phyloP scores from a whole-genome alignment of 2,888 invertebrate genomes.

The Pollenia labialis region DNA sequence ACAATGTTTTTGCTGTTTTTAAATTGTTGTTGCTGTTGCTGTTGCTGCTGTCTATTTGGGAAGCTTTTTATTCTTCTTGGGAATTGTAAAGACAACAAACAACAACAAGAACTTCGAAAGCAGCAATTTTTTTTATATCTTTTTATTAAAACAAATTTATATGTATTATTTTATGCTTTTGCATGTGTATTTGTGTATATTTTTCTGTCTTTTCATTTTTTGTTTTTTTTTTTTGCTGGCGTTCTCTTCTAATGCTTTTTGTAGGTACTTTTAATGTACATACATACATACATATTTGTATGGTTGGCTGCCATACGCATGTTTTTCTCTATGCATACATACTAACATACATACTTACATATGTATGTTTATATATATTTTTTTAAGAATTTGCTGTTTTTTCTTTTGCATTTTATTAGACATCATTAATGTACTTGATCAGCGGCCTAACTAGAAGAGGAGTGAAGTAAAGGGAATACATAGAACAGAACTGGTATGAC shows the following conservation, averaged over 20 bases:
- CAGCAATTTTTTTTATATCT: slow-evolving; percentile 4
- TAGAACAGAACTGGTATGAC: slow-evolving; percentile 70
- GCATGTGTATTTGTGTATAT: slow-evolving; percentile 51
- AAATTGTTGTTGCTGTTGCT: background rate
- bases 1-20: slow-evolving; percentile 18
- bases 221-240: background rate
- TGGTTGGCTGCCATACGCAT: slow-evolving; percentile 43
- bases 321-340: slow-evolving; percentile 9
- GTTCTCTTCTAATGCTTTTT: slow-evolving; percentile 25
- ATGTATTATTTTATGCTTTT: slow-evolving; percentile 56
- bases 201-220: background rate
- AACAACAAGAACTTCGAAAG: slow-evolving; percentile 19
- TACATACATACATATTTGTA: too few species aligned
- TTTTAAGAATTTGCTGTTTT: background rate
- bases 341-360: background rate
- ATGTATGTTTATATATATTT: background rate
- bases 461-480: slow-evolving; percentile 34
- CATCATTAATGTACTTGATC: slow-evolving; percentile 36
- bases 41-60: slow-evolving; percentile 45
- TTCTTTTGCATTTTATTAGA: slow-evolving; percentile 1
- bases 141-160: slow-evolving; percentile 30
- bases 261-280: slow-evolving; percentile 18
- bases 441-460: slow-evolving; percentile 7
- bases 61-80: slow-evolving; percentile 53
- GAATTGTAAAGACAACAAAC: slow-evolving; percentile 31